These are phyloP conservation scores for Globodera rostochiensis DNA, from an alignment of 1,140 invertebrate genomes.

Conservation along the genomic window DNA sequence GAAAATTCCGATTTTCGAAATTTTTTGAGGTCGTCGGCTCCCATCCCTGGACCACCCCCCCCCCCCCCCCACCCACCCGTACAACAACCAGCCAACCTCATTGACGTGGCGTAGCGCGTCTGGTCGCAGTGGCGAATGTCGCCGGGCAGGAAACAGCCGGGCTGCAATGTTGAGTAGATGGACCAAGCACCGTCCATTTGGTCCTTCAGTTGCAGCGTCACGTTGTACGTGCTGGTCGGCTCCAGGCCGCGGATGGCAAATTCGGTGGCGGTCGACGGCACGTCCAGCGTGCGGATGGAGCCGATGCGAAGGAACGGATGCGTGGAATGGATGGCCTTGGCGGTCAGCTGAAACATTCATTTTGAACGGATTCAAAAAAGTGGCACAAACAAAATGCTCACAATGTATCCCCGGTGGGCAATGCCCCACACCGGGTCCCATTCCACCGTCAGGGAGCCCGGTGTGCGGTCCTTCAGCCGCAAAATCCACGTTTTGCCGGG, in stretches of 20 bases:
- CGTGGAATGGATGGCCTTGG: slow-evolving; percentile 58
- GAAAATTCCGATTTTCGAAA: no score
- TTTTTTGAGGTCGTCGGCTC: no score
- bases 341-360: slow-evolving; percentile 51
- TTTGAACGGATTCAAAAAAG: not conserved
- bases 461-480: slow-evolving; percentile 61
- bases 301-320: slow-evolving; percentile 52
- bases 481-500: slow-evolving; percentile 60
- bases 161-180: slow-evolving; percentile 63
- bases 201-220: slow-evolving; percentile 61
- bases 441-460: slow-evolving; percentile 61
- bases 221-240: slow-evolving; percentile 64
- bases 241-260: slow-evolving; percentile 58
- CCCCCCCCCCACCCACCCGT: no score
- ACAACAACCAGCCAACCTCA: slow-evolving; percentile 55
- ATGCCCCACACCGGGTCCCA: slow-evolving; percentile 66
- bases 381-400: slow-evolving; percentile 24
- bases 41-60: no score
- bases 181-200: slow-evolving; percentile 64
- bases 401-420: slow-evolving; percentile 59
- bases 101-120: slow-evolving; percentile 59
- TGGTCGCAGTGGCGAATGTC: slow-evolving; percentile 64
- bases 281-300: slow-evolving; percentile 58
- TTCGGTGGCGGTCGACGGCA: slow-evolving; percentile 55
- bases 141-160: slow-evolving; percentile 63